Evolutionary conservation across 2,797 vertebrate genomes (phyloP).

Genomic region (Aldrovandia affinis): DNA sequence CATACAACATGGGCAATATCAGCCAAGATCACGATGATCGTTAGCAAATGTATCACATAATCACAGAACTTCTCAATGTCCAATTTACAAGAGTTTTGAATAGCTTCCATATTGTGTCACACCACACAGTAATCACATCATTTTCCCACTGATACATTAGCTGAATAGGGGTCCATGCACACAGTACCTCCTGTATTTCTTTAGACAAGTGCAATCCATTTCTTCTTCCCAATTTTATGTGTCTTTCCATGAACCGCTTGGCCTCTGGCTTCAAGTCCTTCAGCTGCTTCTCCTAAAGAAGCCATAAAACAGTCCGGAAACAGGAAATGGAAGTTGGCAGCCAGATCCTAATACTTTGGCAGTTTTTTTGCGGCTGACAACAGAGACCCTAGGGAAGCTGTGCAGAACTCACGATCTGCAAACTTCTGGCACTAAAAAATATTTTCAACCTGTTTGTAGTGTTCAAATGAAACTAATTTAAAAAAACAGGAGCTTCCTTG

Average conservation of each 20-base stretch:
- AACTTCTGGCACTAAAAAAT: not conserved
- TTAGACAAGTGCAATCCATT: conserved; percentile 88
- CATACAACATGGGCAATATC: not conserved
- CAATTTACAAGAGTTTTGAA: not conserved
- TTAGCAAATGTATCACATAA: not conserved
- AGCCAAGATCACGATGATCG: not conserved
- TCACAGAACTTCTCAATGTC: not conserved
- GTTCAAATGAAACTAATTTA: not conserved
- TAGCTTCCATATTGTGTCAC: not conserved
- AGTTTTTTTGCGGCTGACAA: not conserved
- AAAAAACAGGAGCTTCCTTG: not conserved
- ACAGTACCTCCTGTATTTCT: conserved; percentile 81
- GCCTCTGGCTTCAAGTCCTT: conserved; percentile 79
- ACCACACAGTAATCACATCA: not conserved
- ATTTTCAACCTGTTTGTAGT: not conserved
- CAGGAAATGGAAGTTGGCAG: conserved; percentile 7
- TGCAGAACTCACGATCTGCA: not conserved
- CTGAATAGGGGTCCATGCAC: too few species aligned
- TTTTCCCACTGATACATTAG: not conserved
- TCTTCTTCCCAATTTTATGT: conserved; percentile 83
- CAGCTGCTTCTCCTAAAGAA: conserved; percentile 78
- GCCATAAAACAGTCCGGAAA: conserved; percentile 36
- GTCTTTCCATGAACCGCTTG: conserved; percentile 84
- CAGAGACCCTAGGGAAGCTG: not conserved
- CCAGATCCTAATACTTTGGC: not conserved